Percentiles rank a stretch among this genome's conserved stretches.
These are phyloP conservation scores for Busseola fusca DNA, from an alignment of 2,888 invertebrate genomes.

Conservation along the genomic window DNA sequence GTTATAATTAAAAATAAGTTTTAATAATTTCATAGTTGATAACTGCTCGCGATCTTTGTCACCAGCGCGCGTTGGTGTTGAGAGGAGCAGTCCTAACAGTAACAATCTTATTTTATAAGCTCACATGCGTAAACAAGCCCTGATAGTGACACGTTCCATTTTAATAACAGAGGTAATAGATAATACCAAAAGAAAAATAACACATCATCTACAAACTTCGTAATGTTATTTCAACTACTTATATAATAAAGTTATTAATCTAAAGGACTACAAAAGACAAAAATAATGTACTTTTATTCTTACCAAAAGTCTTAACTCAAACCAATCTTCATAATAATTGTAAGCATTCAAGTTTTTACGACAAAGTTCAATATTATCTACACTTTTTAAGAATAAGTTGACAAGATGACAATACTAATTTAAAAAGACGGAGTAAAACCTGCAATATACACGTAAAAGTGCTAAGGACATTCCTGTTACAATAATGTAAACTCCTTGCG, in stretches of 20 bases:
- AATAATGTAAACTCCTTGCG: slow-evolving; percentile 66
- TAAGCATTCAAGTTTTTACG: slow-evolving; percentile 50
- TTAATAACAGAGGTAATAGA: slow-evolving; percentile 7
- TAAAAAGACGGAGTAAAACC: slow-evolving; percentile 74
- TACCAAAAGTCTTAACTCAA: slow-evolving; percentile 48
- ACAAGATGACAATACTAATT: slow-evolving; percentile 55
- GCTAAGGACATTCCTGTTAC: slow-evolving; percentile 59
- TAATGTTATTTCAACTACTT: slow-evolving; percentile 23
- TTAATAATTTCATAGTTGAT: not conserved
- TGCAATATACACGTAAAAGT: slow-evolving; percentile 67
- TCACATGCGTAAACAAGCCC: slow-evolving; percentile 12
- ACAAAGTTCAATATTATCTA: slow-evolving; percentile 50
- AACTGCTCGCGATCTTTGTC: not conserved
- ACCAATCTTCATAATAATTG: slow-evolving; percentile 28
- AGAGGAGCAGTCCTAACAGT: not conserved
- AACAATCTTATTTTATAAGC: not conserved
- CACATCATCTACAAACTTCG: slow-evolving; percentile 7
- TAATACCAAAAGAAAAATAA: slow-evolving; percentile 17
- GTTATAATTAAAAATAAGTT: not conserved
- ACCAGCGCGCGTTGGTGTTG: not conserved
- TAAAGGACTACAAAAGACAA: slow-evolving; percentile 38
- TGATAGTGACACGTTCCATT: not conserved
- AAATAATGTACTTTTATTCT: slow-evolving; percentile 50
- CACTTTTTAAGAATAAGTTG: slow-evolving; percentile 50
- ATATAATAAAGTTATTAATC: slow-evolving; percentile 6